Conservation (phyloP, 2,888 invertebrate species). For the Sminthurides aquaticus region DNA sequence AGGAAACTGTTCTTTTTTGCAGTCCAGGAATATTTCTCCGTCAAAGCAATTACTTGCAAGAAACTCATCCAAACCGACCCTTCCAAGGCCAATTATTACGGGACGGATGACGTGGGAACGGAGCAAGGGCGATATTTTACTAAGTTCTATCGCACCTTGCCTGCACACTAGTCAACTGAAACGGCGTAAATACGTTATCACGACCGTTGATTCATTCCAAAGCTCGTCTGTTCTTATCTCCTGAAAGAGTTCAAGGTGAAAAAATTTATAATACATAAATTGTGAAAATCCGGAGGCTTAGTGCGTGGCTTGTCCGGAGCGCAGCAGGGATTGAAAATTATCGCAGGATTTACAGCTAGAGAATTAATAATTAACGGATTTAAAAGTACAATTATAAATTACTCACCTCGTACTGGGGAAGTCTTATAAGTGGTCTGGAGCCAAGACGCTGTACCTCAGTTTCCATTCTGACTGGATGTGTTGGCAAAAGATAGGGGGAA, state of each 20-base stretch:
- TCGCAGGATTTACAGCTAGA: too few relatives aligned
- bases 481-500: too few relatives aligned
- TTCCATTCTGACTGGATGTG: neutral
- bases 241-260: conserved; percentile 47
- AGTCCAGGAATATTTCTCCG: conserved; percentile 53
- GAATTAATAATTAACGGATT: too few relatives aligned
- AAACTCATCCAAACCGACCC: conserved; percentile 57
- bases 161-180: conserved; percentile 62
- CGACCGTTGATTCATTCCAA: conserved; percentile 57
- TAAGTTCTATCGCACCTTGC: conserved; percentile 58
- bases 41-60: conserved; percentile 56
- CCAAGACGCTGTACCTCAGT: neutral
- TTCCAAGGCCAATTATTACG: conserved; percentile 58
- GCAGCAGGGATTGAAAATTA: too few relatives aligned
- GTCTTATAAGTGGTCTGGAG: neutral
- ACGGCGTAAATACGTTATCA: conserved; percentile 57
- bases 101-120: conserved; percentile 54
- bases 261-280: too few relatives aligned
- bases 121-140: conserved; percentile 55
- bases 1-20: conserved; percentile 54
- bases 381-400: too few relatives aligned
- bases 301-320: too few relatives aligned
- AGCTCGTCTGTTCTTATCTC: conserved; percentile 52
- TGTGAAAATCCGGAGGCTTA: too few relatives aligned
- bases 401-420: neutral